A percentile compares a stretch with the other conserved stretches of the same genome.
phyloP scores from a whole-genome alignment of 1,140 invertebrate species.

The Campoletis sonorensis region DNA sequence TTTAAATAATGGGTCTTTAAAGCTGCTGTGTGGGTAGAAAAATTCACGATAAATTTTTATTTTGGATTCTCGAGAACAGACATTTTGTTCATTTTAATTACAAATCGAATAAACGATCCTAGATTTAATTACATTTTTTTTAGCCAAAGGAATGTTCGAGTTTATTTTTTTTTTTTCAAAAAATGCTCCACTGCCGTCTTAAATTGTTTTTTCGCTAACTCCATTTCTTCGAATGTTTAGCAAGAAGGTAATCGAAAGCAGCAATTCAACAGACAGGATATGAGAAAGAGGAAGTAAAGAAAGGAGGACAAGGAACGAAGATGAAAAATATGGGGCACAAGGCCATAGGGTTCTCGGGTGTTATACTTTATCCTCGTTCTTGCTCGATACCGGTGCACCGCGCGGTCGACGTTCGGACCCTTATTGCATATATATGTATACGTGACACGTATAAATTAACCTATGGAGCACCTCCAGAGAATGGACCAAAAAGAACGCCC shows the following conservation, averaged over 20 bases:
- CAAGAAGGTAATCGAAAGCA: background rate
- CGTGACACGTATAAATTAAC: background rate
- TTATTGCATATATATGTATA: background rate
- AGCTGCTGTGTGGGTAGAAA: too few relatives aligned
- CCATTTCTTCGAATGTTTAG: too few relatives aligned
- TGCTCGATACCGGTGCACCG: constrained; percentile 45
- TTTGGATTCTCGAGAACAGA: too few relatives aligned
- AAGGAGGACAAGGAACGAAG: background rate
- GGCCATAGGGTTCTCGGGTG: constrained; percentile 49
- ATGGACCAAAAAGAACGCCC: background rate
- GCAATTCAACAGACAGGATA: constrained; percentile 15
- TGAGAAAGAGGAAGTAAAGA: constrained; percentile 28
- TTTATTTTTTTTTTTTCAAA: too few relatives aligned
- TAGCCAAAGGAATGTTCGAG: too few relatives aligned
- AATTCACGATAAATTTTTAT: too few relatives aligned
- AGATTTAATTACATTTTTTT: too few relatives aligned
- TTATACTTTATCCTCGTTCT: constrained; percentile 17
- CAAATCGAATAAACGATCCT: too few relatives aligned
- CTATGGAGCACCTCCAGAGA: background rate
- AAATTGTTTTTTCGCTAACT: too few relatives aligned
- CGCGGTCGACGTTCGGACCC: constrained; percentile 13
- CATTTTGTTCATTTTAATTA: too few relatives aligned
- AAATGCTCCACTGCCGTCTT: too few relatives aligned
- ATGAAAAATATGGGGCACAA: constrained; percentile 54
- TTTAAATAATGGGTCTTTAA: too few relatives aligned